phyloP scores from a whole-genome alignment of 2,797 vertebrate genomes.

The Taeniopygia guttata region DNA sequence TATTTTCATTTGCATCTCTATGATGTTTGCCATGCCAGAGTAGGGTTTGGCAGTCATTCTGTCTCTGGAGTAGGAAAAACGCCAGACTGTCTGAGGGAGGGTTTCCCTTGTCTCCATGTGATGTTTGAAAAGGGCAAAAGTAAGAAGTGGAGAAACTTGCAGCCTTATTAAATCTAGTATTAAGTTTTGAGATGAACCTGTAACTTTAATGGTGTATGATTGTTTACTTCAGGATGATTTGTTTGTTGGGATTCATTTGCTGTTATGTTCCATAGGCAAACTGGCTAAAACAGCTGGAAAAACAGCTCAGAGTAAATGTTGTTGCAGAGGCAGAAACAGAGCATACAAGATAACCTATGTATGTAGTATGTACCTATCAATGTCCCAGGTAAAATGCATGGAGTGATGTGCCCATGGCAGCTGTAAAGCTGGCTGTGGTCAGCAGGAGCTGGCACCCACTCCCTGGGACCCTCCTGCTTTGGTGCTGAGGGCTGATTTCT shows the following conservation, averaged over 20 bases:
- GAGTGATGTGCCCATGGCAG: not conserved
- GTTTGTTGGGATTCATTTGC: not conserved
- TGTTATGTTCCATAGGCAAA: not conserved
- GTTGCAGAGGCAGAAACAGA: not conserved
- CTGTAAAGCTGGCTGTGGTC: not conserved
- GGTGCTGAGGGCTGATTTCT: not conserved
- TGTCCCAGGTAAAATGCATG: not conserved
- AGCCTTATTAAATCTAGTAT: not conserved
- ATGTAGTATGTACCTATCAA: not conserved
- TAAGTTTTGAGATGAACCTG: not conserved
- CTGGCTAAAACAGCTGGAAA: not conserved
- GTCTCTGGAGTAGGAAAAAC: not conserved
- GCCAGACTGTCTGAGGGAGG: not conserved
- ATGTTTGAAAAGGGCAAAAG: not conserved
- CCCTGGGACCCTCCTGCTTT: not conserved
- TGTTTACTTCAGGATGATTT: not conserved
- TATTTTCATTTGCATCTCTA: conserved; percentile 21
- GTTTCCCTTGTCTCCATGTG: not conserved
- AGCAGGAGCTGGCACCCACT: not conserved
- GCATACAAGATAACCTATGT: not conserved
- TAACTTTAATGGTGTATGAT: not conserved
- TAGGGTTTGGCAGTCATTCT: not conserved
- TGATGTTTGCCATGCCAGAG: not conserved
- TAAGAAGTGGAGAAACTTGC: not conserved
- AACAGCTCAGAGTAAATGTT: not conserved